Evolutionary conservation across 2,888 invertebrate species (phyloP), one percentile per base, ranked within the genome.

Genomic region (Xestia sexstrigata): DNA sequence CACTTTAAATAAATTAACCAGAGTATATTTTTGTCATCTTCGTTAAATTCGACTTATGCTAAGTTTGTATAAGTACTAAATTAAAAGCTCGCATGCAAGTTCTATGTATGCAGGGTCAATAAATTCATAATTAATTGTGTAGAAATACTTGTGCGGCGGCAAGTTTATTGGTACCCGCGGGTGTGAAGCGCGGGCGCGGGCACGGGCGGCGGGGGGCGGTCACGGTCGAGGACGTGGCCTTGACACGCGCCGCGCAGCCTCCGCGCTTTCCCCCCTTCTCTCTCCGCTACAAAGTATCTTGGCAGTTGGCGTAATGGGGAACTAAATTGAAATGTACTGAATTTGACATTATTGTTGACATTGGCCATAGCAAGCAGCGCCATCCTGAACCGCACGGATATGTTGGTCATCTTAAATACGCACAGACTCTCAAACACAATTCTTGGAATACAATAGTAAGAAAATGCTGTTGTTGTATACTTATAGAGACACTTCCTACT

Each of bases 191-290:
- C 35, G 74, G 82, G 74, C 76, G 67, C 30, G 17, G 82, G 74
- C 76, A 66, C 30, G 17, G 35, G 76, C 8, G 42, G 68, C 82
- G 78, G 85, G 88, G 78, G 84, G 88, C 93, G 95, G 95, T 95
- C 96, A 96, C 93, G 96, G 96, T 94, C 95, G 94, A 95, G 95
- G 95, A 92, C 95, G 90, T 87, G 94, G 93, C 96, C 96, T 95
- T 96, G 95, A 96, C 96, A 94, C 93, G 90, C 91, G 92, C 92
- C 87, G 94, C 94, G 92, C 95, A 95, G 94, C 93, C 93, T 95
- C 94, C 93, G 91, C 89, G 90, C 79, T 47, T 55, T 72, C 77
- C 70, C 65, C 63, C 55, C 63, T 62, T 55, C 69, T 73, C 79
- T 70, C 75, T 62, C 45, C 66, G n/a, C 58, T 58, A 62, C 73